phyloP scores from a whole-genome alignment of 2,797 vertebrate genomes.

The Myripristis jacobus region DNA sequence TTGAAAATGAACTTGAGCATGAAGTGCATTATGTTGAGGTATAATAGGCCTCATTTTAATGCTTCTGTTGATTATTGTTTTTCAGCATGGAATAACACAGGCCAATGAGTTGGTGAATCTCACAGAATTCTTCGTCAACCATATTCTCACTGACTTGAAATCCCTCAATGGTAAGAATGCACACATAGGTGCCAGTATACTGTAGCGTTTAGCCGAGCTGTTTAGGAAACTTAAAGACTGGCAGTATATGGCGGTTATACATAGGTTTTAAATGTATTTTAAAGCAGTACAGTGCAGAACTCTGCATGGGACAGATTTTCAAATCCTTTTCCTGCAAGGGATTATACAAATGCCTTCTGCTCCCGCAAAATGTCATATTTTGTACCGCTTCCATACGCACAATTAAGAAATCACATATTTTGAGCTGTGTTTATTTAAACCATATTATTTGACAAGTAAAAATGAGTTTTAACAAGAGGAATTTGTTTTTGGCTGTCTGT shows the following conservation, averaged over 20 bases:
- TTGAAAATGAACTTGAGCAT: neutral
- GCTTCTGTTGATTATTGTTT: neutral
- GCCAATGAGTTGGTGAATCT: constrained; percentile 98
- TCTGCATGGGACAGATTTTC: too few relatives aligned
- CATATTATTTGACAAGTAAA: too few relatives aligned
- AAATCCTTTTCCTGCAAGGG: too few relatives aligned
- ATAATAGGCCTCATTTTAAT: neutral
- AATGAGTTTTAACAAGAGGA: too few relatives aligned
- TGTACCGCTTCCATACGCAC: too few relatives aligned
- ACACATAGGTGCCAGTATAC: neutral
- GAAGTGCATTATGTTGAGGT: neutral
- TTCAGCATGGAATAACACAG: constrained; percentile 98
- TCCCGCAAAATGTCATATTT: too few relatives aligned
- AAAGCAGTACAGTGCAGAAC: neutral
- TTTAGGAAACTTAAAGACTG: neutral
- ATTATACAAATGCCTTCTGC: too few relatives aligned
- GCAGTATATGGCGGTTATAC: neutral
- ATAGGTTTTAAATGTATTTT: neutral
- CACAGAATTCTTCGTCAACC: constrained; percentile 96
- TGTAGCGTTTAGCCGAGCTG: neutral
- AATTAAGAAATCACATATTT: too few relatives aligned
- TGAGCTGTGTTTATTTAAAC: too few relatives aligned
- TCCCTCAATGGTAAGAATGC: constrained; percentile 88
- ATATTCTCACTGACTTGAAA: constrained; percentile 95
- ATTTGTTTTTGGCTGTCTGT: too few relatives aligned